Percentiles rank a stretch among this genome's conserved stretches.
phyloP scores from a whole-genome alignment of 1,140 invertebrate species.

The Listronotus bonariensis region DNA sequence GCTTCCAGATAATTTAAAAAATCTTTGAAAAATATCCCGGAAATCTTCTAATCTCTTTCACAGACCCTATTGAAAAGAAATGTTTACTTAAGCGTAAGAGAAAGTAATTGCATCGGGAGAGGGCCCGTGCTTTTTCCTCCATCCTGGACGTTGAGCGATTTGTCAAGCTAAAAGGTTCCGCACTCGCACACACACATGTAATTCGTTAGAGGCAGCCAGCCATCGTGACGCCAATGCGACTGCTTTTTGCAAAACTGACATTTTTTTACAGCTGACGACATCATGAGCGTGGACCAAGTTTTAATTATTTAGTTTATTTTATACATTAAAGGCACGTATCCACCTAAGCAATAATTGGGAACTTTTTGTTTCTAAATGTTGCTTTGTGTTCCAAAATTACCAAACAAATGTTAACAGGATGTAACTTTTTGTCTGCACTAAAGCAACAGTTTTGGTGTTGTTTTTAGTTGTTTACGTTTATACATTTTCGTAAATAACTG shows the following conservation, averaged over 20 bases:
- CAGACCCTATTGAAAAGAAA: slow-evolving; percentile 31
- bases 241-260: slow-evolving; percentile 49
- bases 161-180: slow-evolving; percentile 56
- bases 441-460: too few relatives aligned
- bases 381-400: too few relatives aligned
- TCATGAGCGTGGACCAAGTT: not conserved
- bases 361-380: too few relatives aligned
- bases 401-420: too few relatives aligned
- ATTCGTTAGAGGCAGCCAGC: slow-evolving; percentile 54
- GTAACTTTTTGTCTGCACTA: too few relatives aligned
- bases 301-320: too few relatives aligned
- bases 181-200: slow-evolving; percentile 55
- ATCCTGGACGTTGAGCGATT: slow-evolving; percentile 50
- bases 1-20: slow-evolving; percentile 11
- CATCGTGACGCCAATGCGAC: slow-evolving; percentile 52
- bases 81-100: slow-evolving; percentile 32
- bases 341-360: too few relatives aligned
- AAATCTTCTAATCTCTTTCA: slow-evolving; percentile 17
- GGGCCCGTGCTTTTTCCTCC: slow-evolving; percentile 25
- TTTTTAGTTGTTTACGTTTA: too few relatives aligned
- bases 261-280: slow-evolving; percentile 41
- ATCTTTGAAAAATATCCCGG: slow-evolving; percentile 22
- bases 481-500: too few relatives aligned
- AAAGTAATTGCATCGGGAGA: slow-evolving; percentile 30
- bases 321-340: too few relatives aligned